Conservation (phyloP, 2,888 invertebrate genomes). For the Dilophus febrilis region DNA sequence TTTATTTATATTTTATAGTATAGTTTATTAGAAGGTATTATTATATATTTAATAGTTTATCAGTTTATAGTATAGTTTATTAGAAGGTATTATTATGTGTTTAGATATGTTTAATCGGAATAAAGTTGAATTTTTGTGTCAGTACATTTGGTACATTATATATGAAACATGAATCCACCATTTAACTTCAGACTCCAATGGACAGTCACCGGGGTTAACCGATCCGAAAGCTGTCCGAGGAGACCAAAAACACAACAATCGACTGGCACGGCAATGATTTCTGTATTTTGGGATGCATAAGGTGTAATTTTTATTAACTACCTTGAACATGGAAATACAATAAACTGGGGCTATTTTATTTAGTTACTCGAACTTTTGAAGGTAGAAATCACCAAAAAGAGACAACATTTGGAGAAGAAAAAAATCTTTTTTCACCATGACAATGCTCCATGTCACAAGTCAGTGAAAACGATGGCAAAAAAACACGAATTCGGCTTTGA, state of each 20-base stretch:
- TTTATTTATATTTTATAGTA: too few species aligned
- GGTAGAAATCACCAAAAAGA: constrained; percentile 14
- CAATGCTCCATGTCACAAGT: constrained; percentile 1
- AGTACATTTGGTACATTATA: constrained; percentile 12
- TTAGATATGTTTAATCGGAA: constrained; percentile 10
- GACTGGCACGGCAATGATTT: constrained; percentile 17
- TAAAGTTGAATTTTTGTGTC: constrained; percentile 13
- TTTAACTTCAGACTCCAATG: too few species aligned
- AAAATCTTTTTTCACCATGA: constrained; percentile 4
- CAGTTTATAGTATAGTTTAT: too few species aligned
- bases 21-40: too few species aligned
- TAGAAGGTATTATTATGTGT: too few species aligned
- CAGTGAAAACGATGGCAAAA: neutral
- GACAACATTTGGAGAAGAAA: constrained; percentile 14
- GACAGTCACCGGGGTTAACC: constrained; percentile 13
- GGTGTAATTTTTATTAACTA: constrained; percentile 17
- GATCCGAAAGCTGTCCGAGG: constrained; percentile 12
- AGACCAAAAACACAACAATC: constrained; percentile 12
- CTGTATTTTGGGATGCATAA: constrained; percentile 18
- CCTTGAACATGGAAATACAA: constrained; percentile 17
- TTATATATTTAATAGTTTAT: too few species aligned
- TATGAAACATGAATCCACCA: too few species aligned
- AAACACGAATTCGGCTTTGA: too few species aligned
- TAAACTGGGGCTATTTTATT: constrained; percentile 13
- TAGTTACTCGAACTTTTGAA: constrained; percentile 13